Base-by-base conservation (phyloP, 2,797 vertebrate genomes). In the Bradypodion ventrale region DNA sequence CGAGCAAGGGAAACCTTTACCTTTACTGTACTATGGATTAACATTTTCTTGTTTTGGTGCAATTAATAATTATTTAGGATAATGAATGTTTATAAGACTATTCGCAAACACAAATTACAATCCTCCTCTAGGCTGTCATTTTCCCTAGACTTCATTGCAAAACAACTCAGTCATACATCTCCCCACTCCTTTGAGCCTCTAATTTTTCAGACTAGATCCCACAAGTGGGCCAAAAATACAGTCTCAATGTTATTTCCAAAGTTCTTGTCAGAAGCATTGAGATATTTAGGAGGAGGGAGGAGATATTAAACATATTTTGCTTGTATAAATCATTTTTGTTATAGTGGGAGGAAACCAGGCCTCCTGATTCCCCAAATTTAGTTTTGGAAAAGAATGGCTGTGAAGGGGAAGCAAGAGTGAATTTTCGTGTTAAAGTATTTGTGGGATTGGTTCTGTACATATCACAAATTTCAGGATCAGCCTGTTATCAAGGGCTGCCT, bases 31-130 rank as follows among this genome's bases (percentile, higher is more conserved):
- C 72, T 95, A 92, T 92, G 93, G 92, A 94, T 91, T 93, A 93
- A 93, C 92, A 94, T 90, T 88, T 88, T 91, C 85, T 91, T 75
- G 75, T 63, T 90, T 72, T 73, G 83, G 63, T 89, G 81, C 82
- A 91, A 90, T 93, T 91, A 93, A 79, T 74, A 49, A 90, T 88
- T 90, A 88, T 65, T 84, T 83, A 88, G 85, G 85, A 82, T 86
- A 93, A 93, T 92, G 78, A 93, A 92, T 95, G 94, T 93, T 92
- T 90, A 90, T 91, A 91, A 91, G 84, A 80, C 77, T 89, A 88
- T 91, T 87, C 80, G 87, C 66, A 85, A 91, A 92, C 86, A 6
- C 46, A 25, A 19, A 87, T 88, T 85, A 69, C 85, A 46, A 72
- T 79, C 86, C 91, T 62, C 85, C 15, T 79, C 52, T 74, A 52